phyloP scores from a whole-genome alignment of 2,888 invertebrate species.

The Dusona sp. region DNA sequence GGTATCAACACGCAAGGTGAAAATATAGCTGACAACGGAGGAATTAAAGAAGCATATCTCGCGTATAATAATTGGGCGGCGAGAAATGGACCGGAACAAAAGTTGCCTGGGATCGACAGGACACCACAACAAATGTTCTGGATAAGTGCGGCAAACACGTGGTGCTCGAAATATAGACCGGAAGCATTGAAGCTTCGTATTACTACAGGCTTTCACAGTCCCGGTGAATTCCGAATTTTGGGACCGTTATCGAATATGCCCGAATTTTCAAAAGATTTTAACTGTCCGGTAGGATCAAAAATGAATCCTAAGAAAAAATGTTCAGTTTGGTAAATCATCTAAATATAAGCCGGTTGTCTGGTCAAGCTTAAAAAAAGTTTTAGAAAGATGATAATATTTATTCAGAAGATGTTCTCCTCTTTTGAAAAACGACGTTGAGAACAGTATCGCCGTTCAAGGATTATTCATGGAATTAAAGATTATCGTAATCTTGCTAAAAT shows the following conservation, averaged over 20 bases:
- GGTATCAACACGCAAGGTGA: constrained; percentile 97
- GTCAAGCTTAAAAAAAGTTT: background rate
- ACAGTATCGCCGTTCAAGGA: background rate
- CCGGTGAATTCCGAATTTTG: constrained; percentile 87
- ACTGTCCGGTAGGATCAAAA: constrained; percentile 84
- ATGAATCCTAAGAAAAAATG: constrained; percentile 24
- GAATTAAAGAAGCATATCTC: constrained; percentile 95
- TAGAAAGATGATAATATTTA: background rate
- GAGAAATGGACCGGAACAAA: constrained; percentile 88
- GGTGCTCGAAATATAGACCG: constrained; percentile 87
- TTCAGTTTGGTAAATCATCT: constrained; percentile 34
- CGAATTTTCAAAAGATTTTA: constrained; percentile 88
- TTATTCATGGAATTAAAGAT: constrained; percentile 5
- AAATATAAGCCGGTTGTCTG: background rate
- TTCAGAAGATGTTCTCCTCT: background rate
- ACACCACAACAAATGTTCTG: constrained; percentile 89
- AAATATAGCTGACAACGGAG: constrained; percentile 98
- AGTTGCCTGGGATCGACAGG: constrained; percentile 90
- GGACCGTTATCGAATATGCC: constrained; percentile 88
- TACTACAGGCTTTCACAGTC: constrained; percentile 93
- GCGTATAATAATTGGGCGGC: constrained; percentile 92
- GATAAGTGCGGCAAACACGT: constrained; percentile 87
- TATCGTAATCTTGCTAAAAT: constrained; percentile 4
- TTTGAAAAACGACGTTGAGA: background rate
- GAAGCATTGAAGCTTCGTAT: constrained; percentile 92